Conservation (phyloP, 2,113 vertebrate genomes). For the Numida meleagris region DNA sequence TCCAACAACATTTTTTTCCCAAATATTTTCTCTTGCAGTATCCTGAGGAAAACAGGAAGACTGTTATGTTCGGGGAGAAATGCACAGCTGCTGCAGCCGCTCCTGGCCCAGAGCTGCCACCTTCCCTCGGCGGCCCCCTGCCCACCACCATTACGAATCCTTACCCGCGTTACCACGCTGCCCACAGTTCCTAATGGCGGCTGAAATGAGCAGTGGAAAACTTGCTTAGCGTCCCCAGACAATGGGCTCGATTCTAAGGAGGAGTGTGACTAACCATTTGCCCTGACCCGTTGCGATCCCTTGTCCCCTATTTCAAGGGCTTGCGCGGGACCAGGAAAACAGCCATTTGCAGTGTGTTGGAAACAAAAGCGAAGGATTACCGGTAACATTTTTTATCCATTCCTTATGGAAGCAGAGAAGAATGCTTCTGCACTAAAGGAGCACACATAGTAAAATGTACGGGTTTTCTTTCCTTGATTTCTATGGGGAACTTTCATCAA, state of each 20-base stretch:
- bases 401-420: neutral
- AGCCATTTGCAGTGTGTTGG: neutral
- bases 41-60: neutral
- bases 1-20: neutral
- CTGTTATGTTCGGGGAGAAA: neutral
- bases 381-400: neutral
- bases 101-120: neutral
- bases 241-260: neutral
- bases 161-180: neutral
- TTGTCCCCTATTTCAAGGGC: neutral
- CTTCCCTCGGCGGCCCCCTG: neutral
- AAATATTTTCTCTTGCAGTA: neutral
- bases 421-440: neutral
- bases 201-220: constrained; percentile 3
- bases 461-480: neutral
- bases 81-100: neutral
- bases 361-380: neutral
- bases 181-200: neutral
- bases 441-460: neutral
- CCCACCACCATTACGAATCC: neutral
- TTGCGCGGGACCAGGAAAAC: neutral
- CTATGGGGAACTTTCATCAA: neutral
- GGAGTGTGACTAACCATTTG: constrained; percentile 18
- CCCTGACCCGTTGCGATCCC: neutral
- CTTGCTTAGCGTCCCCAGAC: neutral